Percentiles rank a stretch among this genome's conserved stretches.
phyloP scores from a whole-genome alignment of 2,888 invertebrate species.

The Papilio gigon region DNA sequence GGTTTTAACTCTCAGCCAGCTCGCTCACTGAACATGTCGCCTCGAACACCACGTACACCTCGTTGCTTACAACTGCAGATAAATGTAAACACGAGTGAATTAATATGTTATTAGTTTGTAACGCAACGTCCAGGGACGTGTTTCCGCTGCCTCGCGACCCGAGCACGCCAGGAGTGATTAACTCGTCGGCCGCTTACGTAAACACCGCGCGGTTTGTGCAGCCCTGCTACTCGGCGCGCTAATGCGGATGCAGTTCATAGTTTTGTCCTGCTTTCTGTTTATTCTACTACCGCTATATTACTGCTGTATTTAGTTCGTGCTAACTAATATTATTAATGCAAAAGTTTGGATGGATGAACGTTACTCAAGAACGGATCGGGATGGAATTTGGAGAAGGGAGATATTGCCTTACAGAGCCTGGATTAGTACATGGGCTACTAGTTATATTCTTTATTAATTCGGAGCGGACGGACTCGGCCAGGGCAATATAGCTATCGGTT shows the following conservation, averaged over 20 bases:
- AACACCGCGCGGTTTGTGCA: constrained; percentile 21
- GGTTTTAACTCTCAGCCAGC: background rate
- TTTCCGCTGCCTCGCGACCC: constrained; percentile 11
- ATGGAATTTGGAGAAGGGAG: no score
- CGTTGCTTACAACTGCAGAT: background rate
- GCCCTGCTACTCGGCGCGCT: constrained; percentile 15
- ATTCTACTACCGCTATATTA: no score
- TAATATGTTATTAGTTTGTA: constrained; percentile 8
- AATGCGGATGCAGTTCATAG: constrained; percentile 33
- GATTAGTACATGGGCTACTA: no score
- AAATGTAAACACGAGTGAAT: background rate
- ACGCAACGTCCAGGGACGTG: constrained; percentile 8
- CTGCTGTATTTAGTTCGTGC: no score
- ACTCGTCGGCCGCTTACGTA: constrained; percentile 27
- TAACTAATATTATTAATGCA: no score
- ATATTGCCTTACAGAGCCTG: no score
- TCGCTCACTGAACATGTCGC: background rate
- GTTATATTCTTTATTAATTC: no score
- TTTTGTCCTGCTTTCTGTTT: constrained; percentile 3
- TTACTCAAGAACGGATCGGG: no score
- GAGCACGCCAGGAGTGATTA: constrained; percentile 23
- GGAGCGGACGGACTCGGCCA: no score
- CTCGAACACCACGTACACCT: no score
- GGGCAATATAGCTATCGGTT: no score
- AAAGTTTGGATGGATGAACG: no score